These are phyloP conservation scores for Dorcus hopei DNA, from an alignment of 2,888 invertebrate species.

Conservation along the genomic window DNA sequence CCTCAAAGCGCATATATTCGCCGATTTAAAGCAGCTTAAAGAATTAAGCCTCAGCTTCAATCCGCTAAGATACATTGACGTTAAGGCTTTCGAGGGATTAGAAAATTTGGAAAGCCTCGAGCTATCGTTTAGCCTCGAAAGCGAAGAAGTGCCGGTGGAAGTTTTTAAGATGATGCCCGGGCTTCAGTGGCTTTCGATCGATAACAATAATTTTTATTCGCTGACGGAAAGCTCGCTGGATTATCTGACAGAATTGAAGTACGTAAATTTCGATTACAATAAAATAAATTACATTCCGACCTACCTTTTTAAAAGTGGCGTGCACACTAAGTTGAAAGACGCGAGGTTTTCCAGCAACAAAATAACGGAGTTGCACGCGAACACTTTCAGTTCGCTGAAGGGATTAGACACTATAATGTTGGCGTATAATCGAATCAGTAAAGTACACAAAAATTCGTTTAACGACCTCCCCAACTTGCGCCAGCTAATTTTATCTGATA, in stretches of 20 bases:
- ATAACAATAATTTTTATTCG: slow-evolving; percentile 81
- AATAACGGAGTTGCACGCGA: slow-evolving; percentile 62
- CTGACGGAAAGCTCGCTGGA: slow-evolving; percentile 70
- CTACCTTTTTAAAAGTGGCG: slow-evolving; percentile 64
- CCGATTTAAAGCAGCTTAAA: slow-evolving; percentile 70
- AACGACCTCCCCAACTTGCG: slow-evolving; percentile 73
- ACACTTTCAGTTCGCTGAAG: slow-evolving; percentile 69
- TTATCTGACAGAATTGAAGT: slow-evolving; percentile 67
- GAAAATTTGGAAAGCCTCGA: slow-evolving; percentile 78
- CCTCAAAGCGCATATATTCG: slow-evolving; percentile 68
- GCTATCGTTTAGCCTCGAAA: slow-evolving; percentile 80
- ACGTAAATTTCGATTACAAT: slow-evolving; percentile 85
- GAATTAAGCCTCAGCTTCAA: slow-evolving; percentile 92
- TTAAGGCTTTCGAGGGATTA: slow-evolving; percentile 75
- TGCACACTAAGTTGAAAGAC: slow-evolving; percentile 72
- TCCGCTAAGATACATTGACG: slow-evolving; percentile 77
- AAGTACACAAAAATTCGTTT: slow-evolving; percentile 70
- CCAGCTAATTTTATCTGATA: slow-evolving; percentile 80
- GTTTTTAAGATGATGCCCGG: slow-evolving; percentile 70
- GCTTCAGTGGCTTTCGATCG: slow-evolving; percentile 79
- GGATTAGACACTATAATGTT: slow-evolving; percentile 76
- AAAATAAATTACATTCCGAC: slow-evolving; percentile 68
- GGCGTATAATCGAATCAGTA: slow-evolving; percentile 72
- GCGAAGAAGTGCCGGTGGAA: slow-evolving; percentile 74
- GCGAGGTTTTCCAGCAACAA: slow-evolving; percentile 81